Evolutionary conservation across 2,888 invertebrate species (phyloP), one percentile per base, ranked within the genome.

Genomic region (Bombyx huttoni): DNA sequence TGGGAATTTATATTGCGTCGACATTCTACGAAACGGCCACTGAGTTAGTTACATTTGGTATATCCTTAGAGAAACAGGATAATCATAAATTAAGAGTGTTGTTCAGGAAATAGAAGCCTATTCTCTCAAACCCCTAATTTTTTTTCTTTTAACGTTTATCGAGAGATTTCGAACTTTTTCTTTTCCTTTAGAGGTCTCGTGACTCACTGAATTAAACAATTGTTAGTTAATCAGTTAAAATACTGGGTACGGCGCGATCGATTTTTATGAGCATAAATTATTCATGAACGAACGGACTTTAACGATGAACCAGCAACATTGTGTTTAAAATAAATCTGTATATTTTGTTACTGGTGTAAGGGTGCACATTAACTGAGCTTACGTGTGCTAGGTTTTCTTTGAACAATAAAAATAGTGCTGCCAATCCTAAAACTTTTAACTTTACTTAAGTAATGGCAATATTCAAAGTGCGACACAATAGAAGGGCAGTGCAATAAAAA

Each of bases 1-100:
- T 54, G 69, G 67, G 70, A 65, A 58, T 54, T 51, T 53, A 48
- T 51, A 58, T 52, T 52, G 47, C 47, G 46, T 46, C 8, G 34
- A 40, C 40, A 12, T 8, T 40, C 40, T 12, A 40, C 12, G 40
- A 40, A 12, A 40, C 8, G 12, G 12, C 40, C 40, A 12, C 40
- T 40, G 7, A 40, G 40, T 2, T 40, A 40, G 40, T 40, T 40
- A 8, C 7, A 7, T 40, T 8, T 40, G 8, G 12, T 40, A 40
- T 40, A 10, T 12, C 40, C 40, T 40, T 40, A 40, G 40, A 40
- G 12, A 40, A 8, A 40, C 40, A 12, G 12, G 40, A 40, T 40
- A 40, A 40, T 40, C 8, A 40, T 40, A 40, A 40, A 40, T 40
- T 40, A 40, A 12, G 8, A 7, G 40, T 10, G 12, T 40, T 40